Evolutionary conservation across 2,113 vertebrate genomes (phyloP), one percentile per base, ranked within the genome.

Genomic region (Eonycteris spelaea): DNA sequence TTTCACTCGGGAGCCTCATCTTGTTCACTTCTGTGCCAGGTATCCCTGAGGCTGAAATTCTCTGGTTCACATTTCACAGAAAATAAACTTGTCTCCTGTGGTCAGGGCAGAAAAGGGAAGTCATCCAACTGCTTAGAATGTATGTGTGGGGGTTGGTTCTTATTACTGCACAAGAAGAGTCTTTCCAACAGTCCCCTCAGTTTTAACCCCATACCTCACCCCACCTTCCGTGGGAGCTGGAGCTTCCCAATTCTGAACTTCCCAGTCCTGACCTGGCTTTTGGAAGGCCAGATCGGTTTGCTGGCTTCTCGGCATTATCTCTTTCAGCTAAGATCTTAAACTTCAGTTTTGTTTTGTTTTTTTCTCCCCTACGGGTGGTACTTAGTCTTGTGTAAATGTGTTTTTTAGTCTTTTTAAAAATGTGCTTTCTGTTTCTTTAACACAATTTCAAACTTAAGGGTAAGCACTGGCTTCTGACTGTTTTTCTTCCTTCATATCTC

Each of bases 51-150:
- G 83, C 51, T 67, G 24, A 86, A 91, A 77, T 94, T 80, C 61
- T 92, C 33, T 93, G 40, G 53, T 82, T 93, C 65, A 88, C 11
- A 89, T 95, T 74, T 96, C 80, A 85, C 28, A 73, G 89, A 91
- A 95, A 94, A 90, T 70, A 67, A 90, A 61, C 68, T 75, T 86
- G 48, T 63, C 85, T 91, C 40, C 45, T 95, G 65, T 8, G 11
- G 57, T 40, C 61, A 48, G 51, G 51, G 5, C n/a, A 77, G 70
- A 73, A 96, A 82, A 40, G 70, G 61, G 94, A 93, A 94, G 38
- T 94, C 45, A 75, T 91, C 48, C 30, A 40, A 61, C 30, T 87
- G 65, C 30, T 38, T 22, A 90, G 75, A 30, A 16, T 40, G 15
- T 74, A 16, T 18, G 3, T 10, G 8, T 3, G 28, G 35, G 24